Base-by-base conservation (phyloP, 2,888 invertebrate genomes). In the Malacosoma neustria region DNA sequence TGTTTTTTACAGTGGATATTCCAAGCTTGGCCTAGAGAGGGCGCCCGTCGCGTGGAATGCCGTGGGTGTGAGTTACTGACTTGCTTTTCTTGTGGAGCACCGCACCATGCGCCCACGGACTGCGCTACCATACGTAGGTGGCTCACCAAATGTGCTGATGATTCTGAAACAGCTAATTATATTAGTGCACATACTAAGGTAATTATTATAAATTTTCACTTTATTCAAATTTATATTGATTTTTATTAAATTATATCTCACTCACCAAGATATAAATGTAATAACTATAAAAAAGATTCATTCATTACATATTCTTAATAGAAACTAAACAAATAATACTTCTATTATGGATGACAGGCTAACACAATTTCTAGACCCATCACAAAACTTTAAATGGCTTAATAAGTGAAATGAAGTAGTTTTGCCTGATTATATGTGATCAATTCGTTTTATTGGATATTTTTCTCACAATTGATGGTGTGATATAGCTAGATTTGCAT, bases 141-240 rank as follows among this genome's bases (percentile, higher is more conserved):
- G 99, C 87, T 99, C 43, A 98, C 97, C n/a, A 99, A 99, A 82
- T 99, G 99, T 84, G 98, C 98, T 36, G 99, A 99, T 81, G 99
- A 99, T 80, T 98, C 98, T 43, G 99, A 99, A 87, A 99, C 99
- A 35, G 99, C 99, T 34, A 99, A 99, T 81, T 99, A 99, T 70
- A 99, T 99, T 59, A 97, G 97, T 86, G 98, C 98, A 61, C 95
- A 99, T 84, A 99, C 99, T 65, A 96, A 96, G 90, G 95, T 40
- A 32, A 36, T 32, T 33, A 29, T 33, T 15, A 7, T 14, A 13
- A 35, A 11, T 31, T 3, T 30, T 7, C 31, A 32, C 5, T 6
- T 32, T 11, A 12, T 2, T 11, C 4, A 12, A 13, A 12, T 13
- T 32, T 12, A 4, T 13, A 2, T 6, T 6, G 13, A 9, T 30